Evolutionary conservation across 2,797 vertebrate genomes (phyloP).

Genomic region (Thamnophis elegans): DNA sequence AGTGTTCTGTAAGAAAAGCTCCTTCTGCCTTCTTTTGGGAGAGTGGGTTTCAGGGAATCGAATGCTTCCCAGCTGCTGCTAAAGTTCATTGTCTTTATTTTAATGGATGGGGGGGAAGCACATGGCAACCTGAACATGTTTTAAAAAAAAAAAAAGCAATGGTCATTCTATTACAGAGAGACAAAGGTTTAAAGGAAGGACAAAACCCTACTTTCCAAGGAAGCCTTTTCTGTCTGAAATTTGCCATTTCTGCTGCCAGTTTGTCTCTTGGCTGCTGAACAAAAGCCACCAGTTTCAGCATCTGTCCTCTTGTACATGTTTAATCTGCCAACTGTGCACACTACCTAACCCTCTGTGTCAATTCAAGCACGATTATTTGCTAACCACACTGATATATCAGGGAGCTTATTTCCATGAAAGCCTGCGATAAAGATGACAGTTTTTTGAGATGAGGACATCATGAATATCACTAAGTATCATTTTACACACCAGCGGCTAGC

Average conservation of each 20-base stretch:
- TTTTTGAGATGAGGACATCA: neutral
- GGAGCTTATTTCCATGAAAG: neutral
- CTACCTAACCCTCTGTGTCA: neutral
- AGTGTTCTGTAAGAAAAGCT: conserved; percentile 5
- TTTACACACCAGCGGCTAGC: neutral
- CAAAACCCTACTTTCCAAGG: neutral
- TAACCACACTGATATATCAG: neutral
- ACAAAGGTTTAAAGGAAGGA: neutral
- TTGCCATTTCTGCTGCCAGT: neutral
- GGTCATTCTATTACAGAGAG: neutral
- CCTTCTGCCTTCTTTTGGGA: neutral
- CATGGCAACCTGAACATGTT: neutral
- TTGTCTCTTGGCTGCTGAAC: neutral
- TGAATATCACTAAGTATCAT: neutral
- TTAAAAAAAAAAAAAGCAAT: neutral
- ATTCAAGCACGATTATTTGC: neutral
- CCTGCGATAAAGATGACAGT: neutral
- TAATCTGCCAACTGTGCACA: neutral
- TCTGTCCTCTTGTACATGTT: neutral
- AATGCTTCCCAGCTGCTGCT: neutral
- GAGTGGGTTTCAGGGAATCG: neutral
- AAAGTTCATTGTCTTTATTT: conserved; percentile 22
- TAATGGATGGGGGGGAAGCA: neutral
- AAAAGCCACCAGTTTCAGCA: conserved; percentile 10
- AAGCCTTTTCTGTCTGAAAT: neutral